phyloP scores from a whole-genome alignment of 2,797 vertebrate genomes.

The Sylvilagus floridanus region DNA sequence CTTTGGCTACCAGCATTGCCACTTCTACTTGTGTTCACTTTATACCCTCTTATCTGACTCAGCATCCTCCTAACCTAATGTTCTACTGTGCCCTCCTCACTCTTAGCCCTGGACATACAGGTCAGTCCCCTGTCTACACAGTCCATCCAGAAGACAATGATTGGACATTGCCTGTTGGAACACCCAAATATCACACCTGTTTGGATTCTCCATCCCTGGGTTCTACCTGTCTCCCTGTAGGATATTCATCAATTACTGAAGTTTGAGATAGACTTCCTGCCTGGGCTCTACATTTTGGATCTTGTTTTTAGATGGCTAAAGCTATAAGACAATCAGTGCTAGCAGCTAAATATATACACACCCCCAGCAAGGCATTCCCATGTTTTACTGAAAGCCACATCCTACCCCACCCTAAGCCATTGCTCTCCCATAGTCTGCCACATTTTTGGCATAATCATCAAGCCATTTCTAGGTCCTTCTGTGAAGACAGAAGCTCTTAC shows the following conservation, averaged over 20 bases:
- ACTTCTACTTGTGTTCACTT: background rate
- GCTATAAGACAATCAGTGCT: background rate
- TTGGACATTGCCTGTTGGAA: background rate
- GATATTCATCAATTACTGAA: background rate
- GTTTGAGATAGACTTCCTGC: background rate
- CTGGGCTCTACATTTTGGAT: background rate
- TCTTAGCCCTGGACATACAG: background rate
- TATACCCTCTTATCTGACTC: background rate
- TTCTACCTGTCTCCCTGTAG: background rate
- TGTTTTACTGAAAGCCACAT: background rate
- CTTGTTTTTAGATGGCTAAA: background rate
- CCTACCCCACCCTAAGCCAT: background rate
- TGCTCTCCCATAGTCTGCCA: background rate
- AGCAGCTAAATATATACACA: background rate
- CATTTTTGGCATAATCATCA: background rate
- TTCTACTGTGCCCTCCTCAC: background rate
- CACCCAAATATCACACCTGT: background rate
- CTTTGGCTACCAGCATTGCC: background rate
- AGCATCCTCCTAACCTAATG: background rate
- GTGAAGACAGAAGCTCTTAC: conserved; percentile 42
- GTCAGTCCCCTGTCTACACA: background rate
- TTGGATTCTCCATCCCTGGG: background rate
- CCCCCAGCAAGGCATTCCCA: background rate
- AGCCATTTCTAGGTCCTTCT: background rate
- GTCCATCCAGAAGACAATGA: background rate